Conservation (phyloP, 92 coral and sea anemone genomes). For the Meandrina meandrites region DNA sequence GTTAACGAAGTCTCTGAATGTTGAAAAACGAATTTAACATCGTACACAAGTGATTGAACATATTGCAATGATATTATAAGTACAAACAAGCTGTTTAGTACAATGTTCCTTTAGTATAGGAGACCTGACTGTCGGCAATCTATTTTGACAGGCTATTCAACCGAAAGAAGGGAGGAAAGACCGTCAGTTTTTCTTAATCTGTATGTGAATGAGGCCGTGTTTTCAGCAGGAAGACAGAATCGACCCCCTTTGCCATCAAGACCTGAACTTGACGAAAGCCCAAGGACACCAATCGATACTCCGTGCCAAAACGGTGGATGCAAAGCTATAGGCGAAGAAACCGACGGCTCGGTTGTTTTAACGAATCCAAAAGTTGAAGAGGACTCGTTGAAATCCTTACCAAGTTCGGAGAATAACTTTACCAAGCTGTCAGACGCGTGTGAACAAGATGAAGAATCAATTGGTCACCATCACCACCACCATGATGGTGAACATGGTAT, state of each 20-base stretch:
- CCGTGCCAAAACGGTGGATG: neutral
- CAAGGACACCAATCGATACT: neutral
- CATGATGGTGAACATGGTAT: too few species aligned
- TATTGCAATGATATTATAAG: too few species aligned
- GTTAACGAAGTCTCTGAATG: too few species aligned
- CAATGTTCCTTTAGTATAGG: too few species aligned
- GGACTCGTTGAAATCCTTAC: neutral
- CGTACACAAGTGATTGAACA: too few species aligned
- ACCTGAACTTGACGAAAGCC: neutral
- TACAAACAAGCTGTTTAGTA: too few species aligned
- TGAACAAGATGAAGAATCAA: neutral
- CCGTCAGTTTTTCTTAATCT: conserved; percentile 11
- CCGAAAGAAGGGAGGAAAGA: neutral
- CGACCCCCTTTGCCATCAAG: neutral
- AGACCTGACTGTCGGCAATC: too few species aligned
- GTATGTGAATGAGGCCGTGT: neutral
- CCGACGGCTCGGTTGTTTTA: conserved; percentile 4
- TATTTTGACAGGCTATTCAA: conserved; percentile 2
- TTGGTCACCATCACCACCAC: neutral
- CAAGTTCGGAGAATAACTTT: neutral
- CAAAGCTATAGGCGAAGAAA: neutral
- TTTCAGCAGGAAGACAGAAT: neutral
- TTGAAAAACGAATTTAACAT: too few species aligned
- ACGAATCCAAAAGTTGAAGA: neutral
- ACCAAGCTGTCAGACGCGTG: neutral